phyloP scores from a whole-genome alignment of 2,888 invertebrate genomes.

The Diaperis boleti region DNA sequence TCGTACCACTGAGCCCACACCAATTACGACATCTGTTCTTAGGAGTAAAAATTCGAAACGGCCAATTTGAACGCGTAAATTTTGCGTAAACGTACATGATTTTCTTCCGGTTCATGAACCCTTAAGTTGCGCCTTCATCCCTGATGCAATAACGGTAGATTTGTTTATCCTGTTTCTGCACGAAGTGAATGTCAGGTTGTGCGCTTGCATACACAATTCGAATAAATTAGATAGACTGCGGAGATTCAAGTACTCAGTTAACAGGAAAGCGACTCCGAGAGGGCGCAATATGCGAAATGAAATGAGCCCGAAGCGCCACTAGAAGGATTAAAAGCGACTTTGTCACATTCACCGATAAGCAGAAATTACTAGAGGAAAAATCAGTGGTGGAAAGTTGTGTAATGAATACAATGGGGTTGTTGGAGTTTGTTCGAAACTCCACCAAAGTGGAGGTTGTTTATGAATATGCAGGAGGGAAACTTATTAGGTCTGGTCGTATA shows the following conservation, averaged over 20 bases:
- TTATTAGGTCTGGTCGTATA: no score
- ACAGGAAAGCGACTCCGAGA: conserved; percentile 4
- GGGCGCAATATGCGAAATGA: conserved; percentile 25
- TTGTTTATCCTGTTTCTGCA: conserved; percentile 22
- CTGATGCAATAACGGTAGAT: conserved; percentile 18
- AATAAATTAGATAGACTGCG: conserved; percentile 32
- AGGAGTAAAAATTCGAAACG: background rate
- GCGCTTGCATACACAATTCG: conserved; percentile 31
- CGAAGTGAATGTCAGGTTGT: conserved; percentile 21
- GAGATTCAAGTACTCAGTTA: conserved; percentile 13
- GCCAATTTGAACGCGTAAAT: background rate
- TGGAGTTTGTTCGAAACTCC: conserved; percentile 7
- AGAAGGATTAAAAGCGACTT: conserved; percentile 27
- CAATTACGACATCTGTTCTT: conserved; percentile 12
- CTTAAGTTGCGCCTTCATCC: background rate
- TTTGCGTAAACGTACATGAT: background rate
- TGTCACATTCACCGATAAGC: conserved; percentile 18
- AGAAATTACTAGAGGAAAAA: conserved; percentile 14
- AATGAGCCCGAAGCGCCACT: conserved; percentile 24
- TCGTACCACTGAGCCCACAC: conserved; percentile 12
- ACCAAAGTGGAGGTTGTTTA: conserved; percentile 31
- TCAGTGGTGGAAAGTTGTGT: background rate
- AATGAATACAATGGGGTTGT: conserved; percentile 15
- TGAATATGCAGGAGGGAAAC: conserved; percentile 26
- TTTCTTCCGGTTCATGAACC: background rate